Evolutionary conservation across 2,113 vertebrate species (phyloP).

Genomic region (Bufo gargarizans): DNA sequence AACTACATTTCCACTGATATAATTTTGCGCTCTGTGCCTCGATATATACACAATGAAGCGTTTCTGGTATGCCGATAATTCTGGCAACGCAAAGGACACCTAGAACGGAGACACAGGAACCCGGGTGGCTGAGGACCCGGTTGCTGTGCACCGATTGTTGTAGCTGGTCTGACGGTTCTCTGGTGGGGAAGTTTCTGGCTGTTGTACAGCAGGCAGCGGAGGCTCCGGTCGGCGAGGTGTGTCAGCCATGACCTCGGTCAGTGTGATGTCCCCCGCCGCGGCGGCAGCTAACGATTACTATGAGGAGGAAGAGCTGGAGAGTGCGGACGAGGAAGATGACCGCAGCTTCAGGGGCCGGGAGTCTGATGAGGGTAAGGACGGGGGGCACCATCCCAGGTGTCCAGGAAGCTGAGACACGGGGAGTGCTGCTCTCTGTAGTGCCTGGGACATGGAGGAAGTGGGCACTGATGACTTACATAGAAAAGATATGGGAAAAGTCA

Average conservation of each 20-base stretch:
- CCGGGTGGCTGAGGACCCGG: conserved; percentile 32
- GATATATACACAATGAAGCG: background rate
- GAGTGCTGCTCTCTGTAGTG: no score
- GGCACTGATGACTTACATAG: no score
- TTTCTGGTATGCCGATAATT: background rate
- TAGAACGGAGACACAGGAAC: background rate
- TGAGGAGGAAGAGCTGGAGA: conserved; percentile 91
- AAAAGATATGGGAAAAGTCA: no score
- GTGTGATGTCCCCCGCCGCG: conserved; percentile 76
- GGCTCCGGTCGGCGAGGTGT: background rate
- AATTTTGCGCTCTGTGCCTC: background rate
- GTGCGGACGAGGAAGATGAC: conserved; percentile 92
- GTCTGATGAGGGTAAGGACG: conserved; percentile 85
- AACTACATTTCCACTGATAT: no score
- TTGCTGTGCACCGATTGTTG: conserved; percentile 55
- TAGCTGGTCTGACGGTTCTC: background rate
- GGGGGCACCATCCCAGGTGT: no score
- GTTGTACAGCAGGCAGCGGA: background rate
- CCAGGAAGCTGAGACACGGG: no score
- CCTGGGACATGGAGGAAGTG: no score
- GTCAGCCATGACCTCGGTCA: conserved; percentile 80
- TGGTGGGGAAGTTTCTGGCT: background rate
- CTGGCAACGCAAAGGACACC: background rate
- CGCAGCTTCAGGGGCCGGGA: conserved; percentile 91
- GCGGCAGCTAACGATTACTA: conserved; percentile 84